Conservation (phyloP, 2,113 vertebrate species). For the Centropristis striata region DNA sequence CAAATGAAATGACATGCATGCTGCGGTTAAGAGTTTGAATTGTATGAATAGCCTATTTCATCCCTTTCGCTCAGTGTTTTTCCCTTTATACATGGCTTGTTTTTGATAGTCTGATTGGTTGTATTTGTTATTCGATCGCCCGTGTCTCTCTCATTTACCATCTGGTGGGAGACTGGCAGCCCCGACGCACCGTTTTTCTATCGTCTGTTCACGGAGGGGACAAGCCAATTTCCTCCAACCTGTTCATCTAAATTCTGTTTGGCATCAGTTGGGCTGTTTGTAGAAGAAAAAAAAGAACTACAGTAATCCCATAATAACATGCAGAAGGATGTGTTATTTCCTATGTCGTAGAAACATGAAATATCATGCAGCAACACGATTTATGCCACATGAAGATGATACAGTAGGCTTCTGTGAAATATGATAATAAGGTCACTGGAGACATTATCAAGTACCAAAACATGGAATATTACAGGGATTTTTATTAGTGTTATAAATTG, state of each 20-base stretch:
- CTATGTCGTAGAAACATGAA: slow-evolving; percentile 16
- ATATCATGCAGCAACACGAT: slow-evolving; percentile 15
- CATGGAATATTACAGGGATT: neutral
- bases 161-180: slow-evolving; percentile 79
- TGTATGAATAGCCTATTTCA: neutral
- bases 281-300: slow-evolving; percentile 23
- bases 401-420: slow-evolving; percentile 8
- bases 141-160: slow-evolving; percentile 76
- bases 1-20: neutral
- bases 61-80: slow-evolving; percentile 20
- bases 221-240: slow-evolving; percentile 69
- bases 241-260: slow-evolving; percentile 67
- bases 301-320: slow-evolving; percentile 51
- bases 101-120: slow-evolving; percentile 64
- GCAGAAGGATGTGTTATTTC: slow-evolving; percentile 30
- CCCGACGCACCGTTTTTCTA: slow-evolving; percentile 60
- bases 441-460: slow-evolving; percentile 6
- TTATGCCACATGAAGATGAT: neutral
- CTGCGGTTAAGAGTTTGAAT: slow-evolving; percentile 1
- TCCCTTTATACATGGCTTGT: slow-evolving; percentile 14
- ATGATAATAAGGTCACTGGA: slow-evolving; percentile 20
- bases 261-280: slow-evolving; percentile 50
- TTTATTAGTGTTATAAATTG: neutral
- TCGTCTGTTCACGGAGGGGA: slow-evolving; percentile 69
- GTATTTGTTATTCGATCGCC: slow-evolving; percentile 72